Conservation (phyloP, 2,797 vertebrate species). For the Eulemur mongoz region DNA sequence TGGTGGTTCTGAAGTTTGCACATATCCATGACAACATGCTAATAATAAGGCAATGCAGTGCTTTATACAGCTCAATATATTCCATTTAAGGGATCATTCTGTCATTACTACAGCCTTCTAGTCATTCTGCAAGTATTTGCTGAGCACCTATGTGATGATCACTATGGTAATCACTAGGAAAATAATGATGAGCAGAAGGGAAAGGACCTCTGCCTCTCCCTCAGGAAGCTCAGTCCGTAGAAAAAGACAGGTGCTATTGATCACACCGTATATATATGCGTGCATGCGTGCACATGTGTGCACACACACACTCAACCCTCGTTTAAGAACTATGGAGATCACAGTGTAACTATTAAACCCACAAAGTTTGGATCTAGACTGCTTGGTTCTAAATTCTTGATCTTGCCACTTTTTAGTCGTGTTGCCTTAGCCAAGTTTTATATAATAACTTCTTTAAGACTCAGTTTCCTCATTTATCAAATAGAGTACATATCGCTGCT, state of each 20-base stretch:
- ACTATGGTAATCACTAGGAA: background rate
- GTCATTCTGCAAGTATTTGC: background rate
- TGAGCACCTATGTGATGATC: background rate
- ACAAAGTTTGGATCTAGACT: background rate
- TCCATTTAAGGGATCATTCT: background rate
- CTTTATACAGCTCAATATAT: background rate
- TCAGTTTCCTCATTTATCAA: background rate
- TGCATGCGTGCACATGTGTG: too few species aligned
- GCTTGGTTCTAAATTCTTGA: background rate
- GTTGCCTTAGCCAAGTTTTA: background rate
- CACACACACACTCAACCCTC: background rate
- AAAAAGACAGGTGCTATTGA: background rate
- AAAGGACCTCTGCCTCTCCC: background rate
- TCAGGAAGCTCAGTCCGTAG: background rate
- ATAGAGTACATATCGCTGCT: background rate
- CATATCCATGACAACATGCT: background rate
- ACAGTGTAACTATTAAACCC: background rate
- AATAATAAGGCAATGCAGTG: background rate
- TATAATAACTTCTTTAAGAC: background rate
- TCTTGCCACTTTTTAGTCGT: background rate
- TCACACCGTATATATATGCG: background rate
- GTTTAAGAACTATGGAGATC: background rate
- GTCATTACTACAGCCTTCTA: background rate
- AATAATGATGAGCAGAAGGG: background rate
- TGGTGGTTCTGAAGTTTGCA: background rate